Percentiles rank a stretch among this genome's conserved stretches.
Conservation (phyloP, 1,140 invertebrate genomes). For the Anadara kagoshimensis region DNA sequence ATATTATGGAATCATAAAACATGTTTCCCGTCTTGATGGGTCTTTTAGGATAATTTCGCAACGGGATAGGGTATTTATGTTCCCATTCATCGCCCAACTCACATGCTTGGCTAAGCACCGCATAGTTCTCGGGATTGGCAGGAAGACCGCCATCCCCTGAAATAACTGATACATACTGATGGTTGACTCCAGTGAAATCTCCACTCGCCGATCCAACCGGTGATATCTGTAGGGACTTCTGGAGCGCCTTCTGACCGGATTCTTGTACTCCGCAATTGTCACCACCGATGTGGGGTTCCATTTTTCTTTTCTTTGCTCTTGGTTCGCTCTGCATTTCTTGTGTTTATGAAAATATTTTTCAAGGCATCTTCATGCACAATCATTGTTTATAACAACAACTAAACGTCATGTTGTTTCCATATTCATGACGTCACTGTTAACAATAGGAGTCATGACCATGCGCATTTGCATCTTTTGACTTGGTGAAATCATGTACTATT, state of each 20-base stretch:
- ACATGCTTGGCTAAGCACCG: constrained; percentile 34
- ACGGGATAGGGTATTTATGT: constrained; percentile 37
- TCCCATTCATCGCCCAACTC: constrained; percentile 42
- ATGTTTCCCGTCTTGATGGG: constrained; percentile 36
- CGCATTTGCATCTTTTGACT: too few species aligned
- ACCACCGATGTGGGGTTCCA: constrained; percentile 45
- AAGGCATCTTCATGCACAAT: too few species aligned
- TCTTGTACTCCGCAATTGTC: constrained; percentile 27
- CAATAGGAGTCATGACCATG: too few species aligned
- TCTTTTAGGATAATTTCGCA: constrained; percentile 34
- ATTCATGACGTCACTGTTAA: too few species aligned
- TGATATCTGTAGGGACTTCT: constrained; percentile 17
- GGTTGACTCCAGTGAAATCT: constrained; percentile 24
- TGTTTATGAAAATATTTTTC: too few species aligned
- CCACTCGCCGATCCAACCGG: constrained; percentile 37
- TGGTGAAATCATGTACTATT: too few species aligned
- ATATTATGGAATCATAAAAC: constrained; percentile 36
- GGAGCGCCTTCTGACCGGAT: constrained; percentile 12
- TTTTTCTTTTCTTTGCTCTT: constrained; percentile 36
- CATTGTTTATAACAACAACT: too few species aligned
- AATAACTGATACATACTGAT: constrained; percentile 23
- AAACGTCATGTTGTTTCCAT: too few species aligned
- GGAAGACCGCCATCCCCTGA: constrained; percentile 1
- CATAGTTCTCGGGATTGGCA: constrained; percentile 11
- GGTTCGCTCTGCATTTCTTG: constrained; percentile 22